phyloP scores from a whole-genome alignment of 2,888 invertebrate species.

The Lasioglossum pauxillum region DNA sequence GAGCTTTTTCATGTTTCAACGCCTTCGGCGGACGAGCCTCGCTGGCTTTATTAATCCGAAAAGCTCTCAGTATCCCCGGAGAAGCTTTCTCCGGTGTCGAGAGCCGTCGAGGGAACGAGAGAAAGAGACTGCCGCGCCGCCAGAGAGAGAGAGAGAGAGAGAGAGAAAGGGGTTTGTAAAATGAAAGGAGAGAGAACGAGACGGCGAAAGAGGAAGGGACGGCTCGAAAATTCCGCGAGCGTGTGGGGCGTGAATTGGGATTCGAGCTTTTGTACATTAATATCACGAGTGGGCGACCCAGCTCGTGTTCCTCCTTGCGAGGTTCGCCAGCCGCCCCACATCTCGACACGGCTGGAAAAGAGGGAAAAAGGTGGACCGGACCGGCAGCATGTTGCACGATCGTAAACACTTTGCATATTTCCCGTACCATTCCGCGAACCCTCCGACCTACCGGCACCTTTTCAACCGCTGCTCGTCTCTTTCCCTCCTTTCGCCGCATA shows the following conservation, averaged over 20 bases:
- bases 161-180: background rate
- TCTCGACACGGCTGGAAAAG: slow-evolving; percentile 36
- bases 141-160: background rate
- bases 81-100: slow-evolving; percentile 49
- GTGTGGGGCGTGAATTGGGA: slow-evolving; percentile 63
- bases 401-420: slow-evolving; percentile 83
- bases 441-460: slow-evolving; percentile 69
- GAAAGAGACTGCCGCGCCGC: background rate
- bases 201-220: background rate
- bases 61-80: slow-evolving; percentile 59
- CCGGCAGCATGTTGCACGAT: slow-evolving; percentile 82
- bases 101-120: slow-evolving; percentile 24
- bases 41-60: slow-evolving; percentile 64
- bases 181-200: background rate
- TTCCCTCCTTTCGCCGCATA: slow-evolving; percentile 63
- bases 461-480: slow-evolving; percentile 52
- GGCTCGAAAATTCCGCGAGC: slow-evolving; percentile 60
- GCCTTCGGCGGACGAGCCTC: slow-evolving; percentile 57
- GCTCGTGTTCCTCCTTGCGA: slow-evolving; percentile 60
- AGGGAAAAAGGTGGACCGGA: slow-evolving; percentile 65
- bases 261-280: slow-evolving; percentile 70
- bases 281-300: slow-evolving; percentile 64
- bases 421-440: slow-evolving; percentile 71
- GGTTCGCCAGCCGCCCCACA: slow-evolving; percentile 39
- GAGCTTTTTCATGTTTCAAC: slow-evolving; percentile 57